Evolutionary conservation across 2,888 invertebrate genomes (phyloP), one percentile per base, ranked within the genome.

Genomic region (Sesamia inferens): DNA sequence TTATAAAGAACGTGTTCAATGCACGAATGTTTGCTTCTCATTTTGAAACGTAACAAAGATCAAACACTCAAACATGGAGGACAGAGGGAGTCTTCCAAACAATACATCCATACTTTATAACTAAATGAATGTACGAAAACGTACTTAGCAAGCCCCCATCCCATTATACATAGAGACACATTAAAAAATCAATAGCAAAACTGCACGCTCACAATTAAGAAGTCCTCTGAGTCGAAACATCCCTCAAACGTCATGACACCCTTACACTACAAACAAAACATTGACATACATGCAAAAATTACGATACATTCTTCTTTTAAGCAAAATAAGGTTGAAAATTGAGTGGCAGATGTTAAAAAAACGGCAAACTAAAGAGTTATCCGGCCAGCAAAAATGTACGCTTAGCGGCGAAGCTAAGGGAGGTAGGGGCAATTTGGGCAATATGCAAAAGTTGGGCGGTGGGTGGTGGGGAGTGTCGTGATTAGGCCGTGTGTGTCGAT

Each of bases 401-500:
- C 91, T 90, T 91, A 89, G 88, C 90, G 88, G 89, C 92, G 92
- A 86, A 85, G 86, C 87, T 73, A 81, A 79, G 88, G 86, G 91
- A 90, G 92, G 91, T 89, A 90, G 90, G 93, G 94, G 94, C 94
- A 94, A 95, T 95, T 95, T 94, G 94, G 95, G 94, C 94, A 95
- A 95, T 95, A 95, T 95, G 95, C 95, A 95, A 94, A 95, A 94
- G 94, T 94, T 91, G 93, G 93, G 94, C 90, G 89, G 93, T 90
- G 84, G 84, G 88, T 67, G 79, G 80, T 87, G 89, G 86, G 87
- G 80, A 68, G 90, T 86, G 89, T 89, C 92, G 93, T 95, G 96
- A 95, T 96, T 95, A 96, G 95, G 94, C 95, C 94, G 95, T 95
- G 96, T 96, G 96, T 95, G 95, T 91, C 96, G 96, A 95, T 95